These are phyloP conservation scores for Himalopsyche anomala DNA, from an alignment of 2,888 invertebrate genomes.

Conservation along the genomic window DNA sequence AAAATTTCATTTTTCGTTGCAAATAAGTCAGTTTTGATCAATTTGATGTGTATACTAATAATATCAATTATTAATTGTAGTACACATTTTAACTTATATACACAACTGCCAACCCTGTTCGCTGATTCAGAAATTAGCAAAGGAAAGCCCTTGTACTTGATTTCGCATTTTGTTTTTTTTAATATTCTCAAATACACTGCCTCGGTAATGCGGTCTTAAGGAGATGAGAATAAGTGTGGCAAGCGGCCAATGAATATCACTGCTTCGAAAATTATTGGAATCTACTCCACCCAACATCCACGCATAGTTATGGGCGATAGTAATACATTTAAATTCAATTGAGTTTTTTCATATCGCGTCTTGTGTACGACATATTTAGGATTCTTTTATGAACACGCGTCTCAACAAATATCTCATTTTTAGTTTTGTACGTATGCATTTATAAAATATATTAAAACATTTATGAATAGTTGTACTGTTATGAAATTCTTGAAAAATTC, in stretches of 20 bases:
- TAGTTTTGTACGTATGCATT: too few species aligned
- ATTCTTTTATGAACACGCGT: background rate
- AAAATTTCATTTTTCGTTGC: too few species aligned
- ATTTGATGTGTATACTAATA: too few species aligned
- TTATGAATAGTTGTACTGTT: too few species aligned
- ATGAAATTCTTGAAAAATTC: too few species aligned
- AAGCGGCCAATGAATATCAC: background rate
- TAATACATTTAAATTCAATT: background rate
- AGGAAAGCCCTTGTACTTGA: constrained; percentile 19
- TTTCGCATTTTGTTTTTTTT: background rate
- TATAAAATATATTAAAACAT: too few species aligned
- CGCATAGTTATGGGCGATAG: background rate
- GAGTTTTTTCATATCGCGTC: background rate
- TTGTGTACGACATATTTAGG: background rate
- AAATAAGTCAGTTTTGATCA: too few species aligned
- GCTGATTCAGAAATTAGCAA: constrained; percentile 11
- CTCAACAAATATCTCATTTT: too few species aligned
- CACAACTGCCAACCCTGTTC: background rate
- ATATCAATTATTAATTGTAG: too few species aligned
- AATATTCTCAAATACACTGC: background rate
- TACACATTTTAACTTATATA: too few species aligned
- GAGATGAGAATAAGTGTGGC: background rate
- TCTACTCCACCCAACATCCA: background rate
- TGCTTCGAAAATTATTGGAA: background rate
- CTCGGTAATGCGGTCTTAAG: constrained; percentile 3